Conservation (phyloP, 1,140 invertebrate genomes). For the Druon quercuslanigerum region DNA sequence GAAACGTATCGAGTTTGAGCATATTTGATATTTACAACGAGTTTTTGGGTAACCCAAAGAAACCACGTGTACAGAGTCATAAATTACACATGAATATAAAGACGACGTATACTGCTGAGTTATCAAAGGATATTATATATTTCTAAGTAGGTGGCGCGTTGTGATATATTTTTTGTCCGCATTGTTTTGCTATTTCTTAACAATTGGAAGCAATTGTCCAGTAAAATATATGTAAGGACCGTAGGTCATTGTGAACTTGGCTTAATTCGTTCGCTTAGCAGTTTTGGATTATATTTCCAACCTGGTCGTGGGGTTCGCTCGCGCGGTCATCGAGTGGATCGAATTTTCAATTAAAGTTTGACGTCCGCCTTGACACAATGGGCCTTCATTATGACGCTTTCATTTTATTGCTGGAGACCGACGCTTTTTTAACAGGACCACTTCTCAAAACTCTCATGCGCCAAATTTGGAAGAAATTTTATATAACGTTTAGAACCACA, state of each 20-base stretch:
- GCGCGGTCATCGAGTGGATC: conserved; percentile 49
- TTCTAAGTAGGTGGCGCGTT: too few relatives aligned
- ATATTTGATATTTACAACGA: background rate
- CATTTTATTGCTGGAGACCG: conserved; percentile 48
- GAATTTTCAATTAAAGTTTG: conserved; percentile 61
- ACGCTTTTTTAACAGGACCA: conserved; percentile 8
- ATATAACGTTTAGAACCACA: too few relatives aligned
- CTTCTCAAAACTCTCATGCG: background rate
- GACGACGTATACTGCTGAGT: too few relatives aligned
- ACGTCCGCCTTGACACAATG: conserved; percentile 56
- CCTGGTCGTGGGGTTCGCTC: background rate
- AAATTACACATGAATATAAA: too few relatives aligned
- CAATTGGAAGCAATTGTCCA: too few relatives aligned
- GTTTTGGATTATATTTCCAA: conserved; percentile 6
- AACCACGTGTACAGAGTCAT: background rate
- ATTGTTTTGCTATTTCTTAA: too few relatives aligned
- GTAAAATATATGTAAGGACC: background rate
- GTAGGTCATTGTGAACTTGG: background rate
- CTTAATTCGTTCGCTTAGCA: background rate
- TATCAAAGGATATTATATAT: too few relatives aligned
- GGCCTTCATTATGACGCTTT: conserved; percentile 57
- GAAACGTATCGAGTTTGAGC: background rate
- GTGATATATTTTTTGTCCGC: too few relatives aligned
- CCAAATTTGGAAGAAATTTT: background rate
- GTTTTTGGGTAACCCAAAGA: background rate